Evolutionary conservation across 2,113 vertebrate species (phyloP), one percentile per base, ranked within the genome.

Genomic region (Epinephelus moara): DNA sequence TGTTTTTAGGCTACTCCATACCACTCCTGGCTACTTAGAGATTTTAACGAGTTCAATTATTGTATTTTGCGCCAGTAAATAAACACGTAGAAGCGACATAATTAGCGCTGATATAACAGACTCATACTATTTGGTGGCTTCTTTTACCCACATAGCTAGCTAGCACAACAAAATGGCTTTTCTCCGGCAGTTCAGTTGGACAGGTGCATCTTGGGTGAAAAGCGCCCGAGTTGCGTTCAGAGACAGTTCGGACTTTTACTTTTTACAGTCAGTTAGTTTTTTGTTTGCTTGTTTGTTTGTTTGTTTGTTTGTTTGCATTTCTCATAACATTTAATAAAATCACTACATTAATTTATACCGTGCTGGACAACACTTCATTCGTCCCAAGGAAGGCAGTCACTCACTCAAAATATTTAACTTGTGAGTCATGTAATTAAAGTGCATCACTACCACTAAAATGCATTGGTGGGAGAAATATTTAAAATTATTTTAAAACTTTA

Each of bases 141-240:
- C 85, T 88, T 91, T 85, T 86, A 82, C 71, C 85, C 83, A 89
- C 62, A 68, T 57, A 87, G 91, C 90, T 89, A 90, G 89, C 92
- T 92, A 93, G 87, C 91, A 93, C 89, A 95, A 95, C 94, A 95
- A 95, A 95, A 95, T 95, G 94, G 94, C 94, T 93, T 93, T 93
- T 93, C 80, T 75, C 64, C 84, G 75, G 47, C 88, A 61, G 78
- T 88, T 90, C 78, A 76, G 53, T 40, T 81, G 81, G 78, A 91
- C 91, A 93, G 91, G 89, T 93, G 94, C 94, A 94, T 94, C 78
- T 40, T 94, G 93, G 94, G 92, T 77, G 90, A 94, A 89, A 86
- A 81, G 60, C 70, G 49, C 56, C 59, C 4, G 80, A 72, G 91
- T 4, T 78, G 88, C 78, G 64, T 94, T 94, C 89, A 90, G 0